These are phyloP conservation scores for Sycophila texana DNA, from an alignment of 2,888 invertebrate genomes.

Conservation along the genomic window DNA sequence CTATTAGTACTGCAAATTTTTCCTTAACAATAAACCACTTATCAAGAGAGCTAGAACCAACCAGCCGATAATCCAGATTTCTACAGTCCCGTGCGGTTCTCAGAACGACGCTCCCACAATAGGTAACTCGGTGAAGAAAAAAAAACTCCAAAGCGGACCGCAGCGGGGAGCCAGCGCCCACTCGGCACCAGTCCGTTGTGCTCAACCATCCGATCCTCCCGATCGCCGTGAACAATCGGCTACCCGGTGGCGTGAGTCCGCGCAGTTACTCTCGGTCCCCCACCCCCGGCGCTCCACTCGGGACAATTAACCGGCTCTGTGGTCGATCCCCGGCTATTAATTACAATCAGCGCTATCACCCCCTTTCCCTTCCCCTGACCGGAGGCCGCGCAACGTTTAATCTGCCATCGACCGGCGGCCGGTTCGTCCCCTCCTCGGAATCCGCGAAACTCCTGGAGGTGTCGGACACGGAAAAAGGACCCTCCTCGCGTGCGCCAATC, in stretches of 20 bases:
- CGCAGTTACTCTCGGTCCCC: conserved; percentile 29
- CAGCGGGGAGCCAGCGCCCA: not conserved
- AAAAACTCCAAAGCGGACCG: not conserved
- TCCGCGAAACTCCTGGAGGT: conserved; percentile 9
- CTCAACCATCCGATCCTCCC: not conserved
- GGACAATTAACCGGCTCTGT: conserved; percentile 68
- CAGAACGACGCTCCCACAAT: not conserved
- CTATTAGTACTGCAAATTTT: too few relatives aligned
- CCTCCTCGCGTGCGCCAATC: too few relatives aligned
- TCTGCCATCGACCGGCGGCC: conserved; percentile 57
- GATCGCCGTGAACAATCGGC: not conserved
- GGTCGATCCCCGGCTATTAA: conserved; percentile 71
- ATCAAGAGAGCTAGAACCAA: not conserved
- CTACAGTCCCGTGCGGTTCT: not conserved
- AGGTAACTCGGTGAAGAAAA: not conserved
- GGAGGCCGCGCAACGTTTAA: conserved; percentile 62
- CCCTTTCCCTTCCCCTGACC: not conserved
- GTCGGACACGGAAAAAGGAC: too few relatives aligned
- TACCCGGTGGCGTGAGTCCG: conserved; percentile 32
- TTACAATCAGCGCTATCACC: conserved; percentile 74
- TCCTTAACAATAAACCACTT: not conserved
- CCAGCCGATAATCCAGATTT: not conserved
- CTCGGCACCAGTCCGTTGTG: too few relatives aligned
- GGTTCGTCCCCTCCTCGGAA: not conserved
- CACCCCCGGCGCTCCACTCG: not conserved